These are phyloP conservation scores for Monarcha castaneiventris DNA, from an alignment of 2,113 vertebrate genomes.

Conservation along the genomic window DNA sequence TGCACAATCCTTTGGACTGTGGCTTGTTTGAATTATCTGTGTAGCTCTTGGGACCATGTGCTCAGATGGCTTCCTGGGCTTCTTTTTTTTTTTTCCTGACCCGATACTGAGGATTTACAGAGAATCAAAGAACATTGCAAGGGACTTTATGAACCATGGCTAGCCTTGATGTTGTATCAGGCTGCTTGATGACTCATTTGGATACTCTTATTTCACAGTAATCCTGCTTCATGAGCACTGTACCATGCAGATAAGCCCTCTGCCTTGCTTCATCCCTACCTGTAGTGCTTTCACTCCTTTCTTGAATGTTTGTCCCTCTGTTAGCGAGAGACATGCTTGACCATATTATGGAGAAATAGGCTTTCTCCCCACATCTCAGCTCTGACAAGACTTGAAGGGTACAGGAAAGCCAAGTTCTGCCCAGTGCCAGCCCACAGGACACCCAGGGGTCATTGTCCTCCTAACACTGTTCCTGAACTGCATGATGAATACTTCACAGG, in stretches of 20 bases:
- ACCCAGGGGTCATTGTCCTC: background rate
- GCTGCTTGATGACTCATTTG: background rate
- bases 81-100: background rate
- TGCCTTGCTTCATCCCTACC: background rate
- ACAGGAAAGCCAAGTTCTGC: background rate
- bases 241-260: background rate
- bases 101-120: background rate
- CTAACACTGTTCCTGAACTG: background rate
- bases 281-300: background rate
- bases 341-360: background rate
- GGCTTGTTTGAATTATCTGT: background rate
- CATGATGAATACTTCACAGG: background rate
- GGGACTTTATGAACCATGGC: background rate
- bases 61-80: background rate
- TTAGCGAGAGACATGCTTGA: background rate
- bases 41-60: background rate
- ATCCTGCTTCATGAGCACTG: background rate
- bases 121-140: background rate
- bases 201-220: background rate
- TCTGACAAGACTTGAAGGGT: background rate
- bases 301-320: background rate
- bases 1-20: background rate
- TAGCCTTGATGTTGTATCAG: background rate
- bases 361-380: background rate
- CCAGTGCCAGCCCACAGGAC: background rate